phyloP scores from a whole-genome alignment of 2,888 invertebrate genomes.

The Nomada flava region DNA sequence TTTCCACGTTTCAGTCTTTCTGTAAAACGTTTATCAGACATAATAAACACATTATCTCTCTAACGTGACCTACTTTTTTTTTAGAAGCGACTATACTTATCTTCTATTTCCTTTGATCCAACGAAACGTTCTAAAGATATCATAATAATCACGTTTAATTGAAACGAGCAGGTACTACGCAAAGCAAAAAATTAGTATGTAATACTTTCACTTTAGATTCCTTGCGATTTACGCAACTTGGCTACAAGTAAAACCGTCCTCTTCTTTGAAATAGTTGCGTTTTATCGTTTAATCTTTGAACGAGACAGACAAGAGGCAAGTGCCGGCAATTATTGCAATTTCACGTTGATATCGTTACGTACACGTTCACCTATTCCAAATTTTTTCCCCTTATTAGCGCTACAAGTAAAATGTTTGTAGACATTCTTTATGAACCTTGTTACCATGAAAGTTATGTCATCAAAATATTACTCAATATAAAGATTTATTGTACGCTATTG shows the following conservation, averaged over 20 bases:
- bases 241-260: constrained; percentile 1
- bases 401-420: no score
- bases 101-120: neutral
- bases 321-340: neutral
- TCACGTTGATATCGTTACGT: neutral
- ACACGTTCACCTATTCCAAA: neutral
- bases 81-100: neutral
- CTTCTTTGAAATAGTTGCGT: neutral
- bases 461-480: no score
- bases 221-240: constrained; percentile 3
- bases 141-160: neutral
- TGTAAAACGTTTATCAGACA: neutral
- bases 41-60: neutral
- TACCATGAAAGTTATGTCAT: no score
- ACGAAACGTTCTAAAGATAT: neutral
- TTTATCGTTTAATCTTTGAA: neutral
- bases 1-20: neutral
- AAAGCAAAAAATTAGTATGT: constrained; percentile 9
- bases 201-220: constrained; percentile 26
- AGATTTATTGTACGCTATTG: no score
- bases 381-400: no score
- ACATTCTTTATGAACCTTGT: no score
- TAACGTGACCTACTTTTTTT: neutral
- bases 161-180: neutral
- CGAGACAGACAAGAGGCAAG: neutral